phyloP scores from a whole-genome alignment of 2,113 vertebrate species.

The Anseranas semipalmata region DNA sequence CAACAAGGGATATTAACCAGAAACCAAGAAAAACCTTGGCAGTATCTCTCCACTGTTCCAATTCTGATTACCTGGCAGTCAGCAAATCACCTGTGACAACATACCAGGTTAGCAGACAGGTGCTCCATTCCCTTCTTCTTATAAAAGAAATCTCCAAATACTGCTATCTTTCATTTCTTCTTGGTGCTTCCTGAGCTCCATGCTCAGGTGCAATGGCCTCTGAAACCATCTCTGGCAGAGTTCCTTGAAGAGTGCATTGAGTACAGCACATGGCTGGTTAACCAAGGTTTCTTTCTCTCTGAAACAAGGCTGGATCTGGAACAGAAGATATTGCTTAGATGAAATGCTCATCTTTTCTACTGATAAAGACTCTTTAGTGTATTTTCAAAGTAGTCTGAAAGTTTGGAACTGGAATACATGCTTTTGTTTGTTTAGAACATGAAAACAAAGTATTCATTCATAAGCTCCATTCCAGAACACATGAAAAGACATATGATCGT shows the following conservation, averaged over 20 bases:
- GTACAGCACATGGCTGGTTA: neutral
- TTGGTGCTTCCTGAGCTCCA: neutral
- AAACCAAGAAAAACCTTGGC: neutral
- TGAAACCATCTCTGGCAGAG: neutral
- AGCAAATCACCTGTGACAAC: neutral
- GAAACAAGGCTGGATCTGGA: neutral
- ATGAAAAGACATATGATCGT: slow-evolving; percentile 37
- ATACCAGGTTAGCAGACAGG: neutral
- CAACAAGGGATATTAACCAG: neutral
- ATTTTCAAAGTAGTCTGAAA: neutral
- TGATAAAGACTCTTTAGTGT: neutral
- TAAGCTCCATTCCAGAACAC: neutral
- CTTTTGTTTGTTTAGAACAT: neutral
- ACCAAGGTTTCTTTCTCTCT: neutral
- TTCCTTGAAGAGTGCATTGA: neutral
- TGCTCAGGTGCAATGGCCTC: neutral
- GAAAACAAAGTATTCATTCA: neutral
- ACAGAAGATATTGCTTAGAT: neutral
- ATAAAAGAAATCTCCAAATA: neutral
- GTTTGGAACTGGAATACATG: neutral
- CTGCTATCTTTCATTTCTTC: neutral
- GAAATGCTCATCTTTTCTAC: neutral
- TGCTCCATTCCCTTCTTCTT: neutral
- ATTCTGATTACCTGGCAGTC: neutral
- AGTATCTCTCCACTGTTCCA: neutral